Base-by-base conservation (phyloP, 2,113 vertebrate species). In the Camelus dromedarius region DNA sequence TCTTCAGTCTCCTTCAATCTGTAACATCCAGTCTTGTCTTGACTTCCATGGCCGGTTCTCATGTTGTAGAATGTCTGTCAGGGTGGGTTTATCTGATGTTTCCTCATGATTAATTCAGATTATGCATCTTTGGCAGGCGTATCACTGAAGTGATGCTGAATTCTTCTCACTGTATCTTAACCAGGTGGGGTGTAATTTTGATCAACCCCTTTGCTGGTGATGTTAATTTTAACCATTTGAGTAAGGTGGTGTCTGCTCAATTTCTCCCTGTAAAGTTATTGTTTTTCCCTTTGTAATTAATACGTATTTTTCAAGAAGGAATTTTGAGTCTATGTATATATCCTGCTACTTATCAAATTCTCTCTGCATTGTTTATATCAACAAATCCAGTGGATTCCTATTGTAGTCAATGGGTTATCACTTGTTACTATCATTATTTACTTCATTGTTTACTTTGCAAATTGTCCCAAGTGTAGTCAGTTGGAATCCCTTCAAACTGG, bases 241-340 rank as follows among this genome's bases (percentile, higher is more conserved):
- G 46, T 73, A 69, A 72, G 62, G 28, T 77, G 52, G 32, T 94
- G 38, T 72, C 70, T 94, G 54, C 32, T 79, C 64, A 56, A 9
- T 76, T 92, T 92, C 48, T 79, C 8, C 42, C 70, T 93, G 22
- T 83, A 32, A 79, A 82, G 9, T 87, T 46, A 46, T 76, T 64
- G 42, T 76, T 70, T 89, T 91, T 67, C n/a, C 38, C 24, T 73
- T 83, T 77, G 48, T 72, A 95, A 54, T 79, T 91, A 91, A 19
- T 60, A 95, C 70, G 6, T 58, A 73, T 73, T 46, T 91, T 67
- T 38, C 64, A 58, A 42, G 28, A 56, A 94, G 26, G 46, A 83
- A 54, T 48, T 93, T 93, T 32, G 24, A 90, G 50, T 86, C 60
- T 72, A 60, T 3, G 4, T 35, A 35, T 56, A 35, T 81, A 32